Percentiles rank a stretch among this genome's conserved stretches.
phyloP scores from a whole-genome alignment of 2,113 vertebrate species.

The Antigone vipio region DNA sequence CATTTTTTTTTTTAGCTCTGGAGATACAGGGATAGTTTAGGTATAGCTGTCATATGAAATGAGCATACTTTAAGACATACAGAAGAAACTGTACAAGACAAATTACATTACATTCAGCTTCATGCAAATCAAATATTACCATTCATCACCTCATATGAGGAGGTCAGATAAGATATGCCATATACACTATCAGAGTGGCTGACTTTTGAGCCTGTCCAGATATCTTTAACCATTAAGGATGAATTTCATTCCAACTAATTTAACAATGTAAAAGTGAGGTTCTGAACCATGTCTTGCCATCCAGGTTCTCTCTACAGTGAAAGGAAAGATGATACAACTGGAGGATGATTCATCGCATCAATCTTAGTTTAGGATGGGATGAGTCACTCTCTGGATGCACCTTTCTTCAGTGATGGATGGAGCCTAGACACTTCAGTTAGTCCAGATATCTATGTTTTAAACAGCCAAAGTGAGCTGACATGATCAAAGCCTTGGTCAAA shows the following conservation, averaged over 20 bases:
- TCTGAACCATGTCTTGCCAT: not conserved
- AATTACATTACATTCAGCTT: not conserved
- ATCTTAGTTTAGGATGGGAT: not conserved
- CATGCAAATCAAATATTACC: not conserved
- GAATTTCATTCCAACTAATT: not conserved
- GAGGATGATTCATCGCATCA: not conserved
- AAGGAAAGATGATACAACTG: not conserved
- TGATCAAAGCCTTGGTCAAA: not conserved
- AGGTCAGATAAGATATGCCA: not conserved
- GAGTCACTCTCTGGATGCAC: not conserved
- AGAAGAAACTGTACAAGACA: not conserved
- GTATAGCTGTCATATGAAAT: not conserved
- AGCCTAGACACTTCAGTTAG: not conserved
- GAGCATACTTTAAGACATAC: not conserved
- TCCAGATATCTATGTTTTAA: not conserved
- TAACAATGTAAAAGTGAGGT: not conserved
- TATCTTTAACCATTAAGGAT: not conserved
- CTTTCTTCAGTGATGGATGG: not conserved
- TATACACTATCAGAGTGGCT: not conserved
- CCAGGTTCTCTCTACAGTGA: not conserved
- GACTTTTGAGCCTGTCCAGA: not conserved
- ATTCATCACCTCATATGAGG: not conserved
- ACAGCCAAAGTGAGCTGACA: not conserved
- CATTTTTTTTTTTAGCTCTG: not conserved
- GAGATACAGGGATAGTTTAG: not conserved